Evolutionary conservation across 1,140 invertebrate species (phyloP), one percentile per base, ranked within the genome.

Genomic region (Plectrocnemia conspersa): DNA sequence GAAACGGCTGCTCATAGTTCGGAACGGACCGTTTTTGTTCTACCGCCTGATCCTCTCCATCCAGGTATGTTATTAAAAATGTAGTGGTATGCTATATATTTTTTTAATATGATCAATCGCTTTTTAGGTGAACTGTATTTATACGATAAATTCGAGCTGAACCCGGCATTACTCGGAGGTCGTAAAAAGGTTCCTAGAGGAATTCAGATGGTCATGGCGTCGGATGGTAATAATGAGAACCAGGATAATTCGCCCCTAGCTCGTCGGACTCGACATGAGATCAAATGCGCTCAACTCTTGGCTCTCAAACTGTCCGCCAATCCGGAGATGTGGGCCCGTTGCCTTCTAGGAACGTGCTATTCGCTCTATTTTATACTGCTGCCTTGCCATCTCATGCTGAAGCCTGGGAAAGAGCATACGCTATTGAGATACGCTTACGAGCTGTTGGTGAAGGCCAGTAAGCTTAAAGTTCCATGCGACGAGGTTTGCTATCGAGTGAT

Each of bases 361-460:
- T 96, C 94, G 52, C 77, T 99, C n/a, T 99, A 97, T 86, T 99
- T 98, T 73, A 84, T 98, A 63, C 87, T 95, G 67, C 78, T 99
- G 57, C 91, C 93, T 7, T 86, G 91, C 42, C 67, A 73, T 1
- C 56, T 76, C 15, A 65, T 64, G 58, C 59, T 75, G 10, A 62
- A 64, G 11, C 65, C 70, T 0, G 72, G 82, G 67, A 84, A 87
- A 69, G 83, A 88, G 62, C 81, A 84, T 49, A 83, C 88, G 3
- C 85, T 90, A 7, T 70, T 98, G 29, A 81, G 88, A 36, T 79
- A 84, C 42, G 92, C 93, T 2, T 95, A 91, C 66, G 89, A 94
- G 64, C 75, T 96, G 9, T 74, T 98, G 33, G 84, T 88, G 27
- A 82, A 84, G 63, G 91, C 95, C 68, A 89, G 92, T 56, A 85